A percentile compares a stretch with the other conserved stretches of the same genome.
Conservation (phyloP, 2,797 vertebrate genomes). For the Rhinoraja longicauda region DNA sequence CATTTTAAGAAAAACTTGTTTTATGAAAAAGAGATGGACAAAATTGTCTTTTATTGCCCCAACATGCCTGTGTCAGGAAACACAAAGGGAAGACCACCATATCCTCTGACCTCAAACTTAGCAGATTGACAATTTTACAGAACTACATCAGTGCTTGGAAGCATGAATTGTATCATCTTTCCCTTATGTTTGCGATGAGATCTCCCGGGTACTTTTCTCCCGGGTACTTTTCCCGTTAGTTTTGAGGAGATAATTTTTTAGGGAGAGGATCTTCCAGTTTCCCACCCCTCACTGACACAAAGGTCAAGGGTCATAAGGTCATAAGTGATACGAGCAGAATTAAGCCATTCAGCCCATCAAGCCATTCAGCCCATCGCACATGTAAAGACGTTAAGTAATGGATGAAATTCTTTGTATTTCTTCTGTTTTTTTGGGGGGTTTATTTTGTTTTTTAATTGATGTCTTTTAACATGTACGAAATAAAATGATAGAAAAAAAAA, state of each 20-base stretch:
- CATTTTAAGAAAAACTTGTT: neutral
- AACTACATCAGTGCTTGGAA: neutral
- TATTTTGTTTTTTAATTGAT: no score
- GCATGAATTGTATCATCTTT: neutral
- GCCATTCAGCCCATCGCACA: no score
- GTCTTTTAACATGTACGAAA: no score
- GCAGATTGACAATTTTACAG: neutral
- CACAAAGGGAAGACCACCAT: neutral
- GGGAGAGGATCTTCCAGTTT: neutral
- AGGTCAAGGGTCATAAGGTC: neutral
- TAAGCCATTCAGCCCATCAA: no score
- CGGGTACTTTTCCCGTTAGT: neutral
- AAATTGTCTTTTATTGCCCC: neutral
- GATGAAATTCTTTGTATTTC: no score
- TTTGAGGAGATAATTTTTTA: neutral
- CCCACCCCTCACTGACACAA: no score
- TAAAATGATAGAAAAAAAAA: no score
- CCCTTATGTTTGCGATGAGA: neutral
- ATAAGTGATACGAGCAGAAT: no score
- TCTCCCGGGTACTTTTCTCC: neutral
- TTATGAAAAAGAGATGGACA: neutral
- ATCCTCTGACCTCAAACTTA: neutral
- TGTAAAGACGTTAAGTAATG: no score
- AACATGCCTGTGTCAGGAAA: neutral
- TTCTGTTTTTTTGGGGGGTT: no score